Evolutionary conservation across 2,797 vertebrate genomes (phyloP).

Genomic region (Syngnathus rostellatus): DNA sequence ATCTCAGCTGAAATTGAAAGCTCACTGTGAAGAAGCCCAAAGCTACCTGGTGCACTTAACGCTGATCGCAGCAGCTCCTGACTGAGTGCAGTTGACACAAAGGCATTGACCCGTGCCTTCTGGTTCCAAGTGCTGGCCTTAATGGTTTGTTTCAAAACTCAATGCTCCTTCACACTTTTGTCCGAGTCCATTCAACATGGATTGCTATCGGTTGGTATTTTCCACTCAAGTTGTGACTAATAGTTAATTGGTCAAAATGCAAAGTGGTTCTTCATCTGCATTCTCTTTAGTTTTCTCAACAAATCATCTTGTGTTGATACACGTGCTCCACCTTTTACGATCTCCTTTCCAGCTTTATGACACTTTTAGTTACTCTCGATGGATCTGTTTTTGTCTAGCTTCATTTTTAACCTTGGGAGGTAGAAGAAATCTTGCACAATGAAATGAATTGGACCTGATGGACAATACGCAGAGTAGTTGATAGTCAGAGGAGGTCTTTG

Average conservation of each 20-base stretch:
- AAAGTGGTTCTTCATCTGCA: not conserved
- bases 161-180: constrained; percentile 35
- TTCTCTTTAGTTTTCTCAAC: constrained; percentile 11
- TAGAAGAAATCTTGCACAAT: not conserved
- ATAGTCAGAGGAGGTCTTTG: constrained; percentile 1
- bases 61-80: constrained; percentile 21
- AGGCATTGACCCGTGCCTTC: constrained; percentile 55
- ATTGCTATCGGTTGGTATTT: constrained; percentile 2
- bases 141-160: constrained; percentile 56
- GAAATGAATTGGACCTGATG: not conserved
- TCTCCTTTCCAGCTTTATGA: constrained; percentile 52
- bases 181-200: constrained; percentile 26
- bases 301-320: constrained; percentile 31
- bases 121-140: constrained; percentile 28
- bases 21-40: constrained; percentile 32
- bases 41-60: constrained; percentile 41
- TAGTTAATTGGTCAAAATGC: not conserved
- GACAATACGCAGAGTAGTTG: not conserved
- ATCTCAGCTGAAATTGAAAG: constrained; percentile 24
- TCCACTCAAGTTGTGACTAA: not conserved
- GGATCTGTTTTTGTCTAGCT: constrained; percentile 25
- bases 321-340: constrained; percentile 45
- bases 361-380: constrained; percentile 12
- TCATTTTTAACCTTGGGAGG: constrained; percentile 4
- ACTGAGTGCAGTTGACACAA: constrained; percentile 42